These are phyloP conservation scores for Syrrhaptes paradoxus DNA, from an alignment of 2,113 vertebrate genomes.

Conservation along the genomic window DNA sequence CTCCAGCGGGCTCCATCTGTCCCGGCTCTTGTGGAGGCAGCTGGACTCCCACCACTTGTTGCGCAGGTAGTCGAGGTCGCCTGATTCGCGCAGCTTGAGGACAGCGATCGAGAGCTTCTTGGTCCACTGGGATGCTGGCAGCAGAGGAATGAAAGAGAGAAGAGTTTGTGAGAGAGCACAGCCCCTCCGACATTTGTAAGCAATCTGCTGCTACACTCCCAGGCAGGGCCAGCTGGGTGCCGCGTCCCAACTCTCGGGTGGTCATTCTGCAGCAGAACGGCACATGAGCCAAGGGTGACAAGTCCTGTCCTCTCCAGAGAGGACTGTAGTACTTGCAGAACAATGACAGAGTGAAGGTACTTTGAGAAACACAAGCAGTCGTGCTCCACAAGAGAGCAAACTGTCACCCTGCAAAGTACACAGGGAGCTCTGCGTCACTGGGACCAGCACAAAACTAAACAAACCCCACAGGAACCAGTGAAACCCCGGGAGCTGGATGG, in stretches of 20 bases:
- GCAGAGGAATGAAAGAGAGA: not conserved
- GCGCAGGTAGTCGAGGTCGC: slow-evolving; percentile 76
- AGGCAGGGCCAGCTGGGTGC: fast-evolving
- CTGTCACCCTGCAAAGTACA: fast-evolving
- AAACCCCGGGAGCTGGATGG: fast-evolving
- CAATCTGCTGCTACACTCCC: fast-evolving
- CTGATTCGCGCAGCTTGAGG: slow-evolving; percentile 81
- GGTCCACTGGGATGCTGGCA: slow-evolving; percentile 77
- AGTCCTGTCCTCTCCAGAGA: fast-evolving
- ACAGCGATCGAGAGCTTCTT: slow-evolving; percentile 81
- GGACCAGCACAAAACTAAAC: not conserved
- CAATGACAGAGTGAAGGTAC: fast-evolving
- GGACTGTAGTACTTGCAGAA: fast-evolving
- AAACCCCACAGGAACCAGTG: not conserved
- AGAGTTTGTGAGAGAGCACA: not conserved
- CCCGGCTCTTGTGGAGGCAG: slow-evolving; percentile 47
- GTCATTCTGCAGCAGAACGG: not conserved
- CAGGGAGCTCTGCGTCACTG: not conserved
- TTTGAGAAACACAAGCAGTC: not conserved
- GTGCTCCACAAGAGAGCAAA: not conserved
- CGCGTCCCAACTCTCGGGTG: not conserved
- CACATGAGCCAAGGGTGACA: not conserved
- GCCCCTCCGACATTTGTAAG: not conserved
- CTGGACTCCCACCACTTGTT: slow-evolving; percentile 89
- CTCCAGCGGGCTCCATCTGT: slow-evolving; percentile 58